Evolutionary conservation across 35 echinoderm and acorn worm species (phyloP), one percentile per base, ranked within the genome.

Genomic region (Chiridota heheva): DNA sequence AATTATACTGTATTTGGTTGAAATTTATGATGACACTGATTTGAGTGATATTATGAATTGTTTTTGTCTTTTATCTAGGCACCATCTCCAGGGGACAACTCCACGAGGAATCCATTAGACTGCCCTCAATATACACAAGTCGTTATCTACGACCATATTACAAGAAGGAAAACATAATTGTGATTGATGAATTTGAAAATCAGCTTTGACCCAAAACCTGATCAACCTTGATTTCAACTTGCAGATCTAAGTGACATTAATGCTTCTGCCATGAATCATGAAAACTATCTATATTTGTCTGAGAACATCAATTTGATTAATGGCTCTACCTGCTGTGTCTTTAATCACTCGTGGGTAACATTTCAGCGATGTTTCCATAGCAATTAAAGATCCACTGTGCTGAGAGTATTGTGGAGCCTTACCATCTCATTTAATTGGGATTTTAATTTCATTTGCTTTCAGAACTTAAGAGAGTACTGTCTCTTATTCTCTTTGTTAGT

Each of bases 91-190:
- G 95, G 95, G 2, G 95, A 98, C 32, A 98, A 98, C 86, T 98
- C 95, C 59, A 98, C 95, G 39, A 86, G 95, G 44, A 98, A 85
- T 42, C 88, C 89, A 18, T 41, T 98, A 46, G 89, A 85, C 18
- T 98, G 95, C 59, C 85, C 69, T 10, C 95, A 98, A 66, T 98
- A 98, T 44, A 98, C 81, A 20, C 95, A 98, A 80, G 95, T 98
- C 10, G 95, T 98, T 47, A 92, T 98, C 63, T 98, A 98, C 77
- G 95, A 98, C 69, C 95, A 98, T 48, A 98, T 98, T 22, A 98
- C 95, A 4, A 79, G 95, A 42, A 63, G 95, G 47, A 98, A 98
- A 43, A 98, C 95, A 83, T 98, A 33, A 78, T 5, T 6, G 7
- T 51, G 22, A 51, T 51, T 3, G 7, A 61, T 61, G 25, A 55